Percentiles rank a stretch among this genome's conserved stretches.
Conservation (phyloP, 2,888 invertebrate species). For the Luffia ferchaultella region DNA sequence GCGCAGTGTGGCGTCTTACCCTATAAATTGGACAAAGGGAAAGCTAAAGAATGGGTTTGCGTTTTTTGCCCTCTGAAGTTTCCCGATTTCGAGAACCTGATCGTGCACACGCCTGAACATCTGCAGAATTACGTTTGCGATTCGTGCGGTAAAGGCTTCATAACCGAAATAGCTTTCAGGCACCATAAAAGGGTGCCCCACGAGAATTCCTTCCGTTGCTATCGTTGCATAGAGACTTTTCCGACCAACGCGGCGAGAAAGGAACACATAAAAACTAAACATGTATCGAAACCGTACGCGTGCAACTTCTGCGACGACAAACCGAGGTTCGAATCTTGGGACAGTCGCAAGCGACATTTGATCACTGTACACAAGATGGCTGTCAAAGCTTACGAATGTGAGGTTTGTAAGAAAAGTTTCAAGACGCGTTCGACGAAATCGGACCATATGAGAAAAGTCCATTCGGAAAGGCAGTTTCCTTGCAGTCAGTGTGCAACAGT, state of each 20-base stretch:
- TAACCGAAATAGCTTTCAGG: neutral
- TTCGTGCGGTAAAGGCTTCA: conserved; percentile 1
- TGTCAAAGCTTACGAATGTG: conserved; percentile 53
- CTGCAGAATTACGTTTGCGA: conserved; percentile 3
- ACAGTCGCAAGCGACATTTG: conserved; percentile 43
- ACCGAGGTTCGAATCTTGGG: conserved; percentile 53
- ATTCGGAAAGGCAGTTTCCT: conserved; percentile 51
- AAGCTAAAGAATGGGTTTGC: neutral
- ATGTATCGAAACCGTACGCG: conserved; percentile 47
- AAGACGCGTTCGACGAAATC: conserved; percentile 55
- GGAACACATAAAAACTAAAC: conserved; percentile 46
- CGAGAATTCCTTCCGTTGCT: conserved; percentile 50
- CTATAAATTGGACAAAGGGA: neutral
- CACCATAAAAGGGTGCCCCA: conserved; percentile 38
- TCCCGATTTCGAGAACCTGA: neutral
- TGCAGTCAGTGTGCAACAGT: conserved; percentile 57
- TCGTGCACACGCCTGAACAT: conserved; percentile 3
- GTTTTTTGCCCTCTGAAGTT: conserved; percentile 1
- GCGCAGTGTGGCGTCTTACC: conserved; percentile 29
- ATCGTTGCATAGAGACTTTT: conserved; percentile 50
- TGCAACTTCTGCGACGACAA: conserved; percentile 54
- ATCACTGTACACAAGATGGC: conserved; percentile 54
- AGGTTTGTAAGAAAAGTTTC: conserved; percentile 54
- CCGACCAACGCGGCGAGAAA: conserved; percentile 45
- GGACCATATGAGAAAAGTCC: conserved; percentile 52